Evolutionary conservation across 1,140 invertebrate species (phyloP), one percentile per base, ranked within the genome.

Genomic region (Meloidogyne floridensis): DNA sequence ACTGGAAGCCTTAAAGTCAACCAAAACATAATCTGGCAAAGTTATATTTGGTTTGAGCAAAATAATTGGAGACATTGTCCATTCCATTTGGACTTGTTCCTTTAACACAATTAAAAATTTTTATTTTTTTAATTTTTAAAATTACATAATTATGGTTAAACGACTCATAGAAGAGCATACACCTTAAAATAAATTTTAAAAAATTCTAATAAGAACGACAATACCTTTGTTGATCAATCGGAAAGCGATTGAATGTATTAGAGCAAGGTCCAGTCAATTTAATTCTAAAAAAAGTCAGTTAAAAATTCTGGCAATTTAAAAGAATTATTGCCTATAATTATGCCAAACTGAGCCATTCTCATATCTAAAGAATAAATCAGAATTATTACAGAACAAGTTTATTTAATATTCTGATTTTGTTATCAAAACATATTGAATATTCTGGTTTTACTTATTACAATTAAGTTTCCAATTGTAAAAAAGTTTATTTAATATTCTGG

Each of bases 91-190:
- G 5, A 88, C 87, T 83, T 90, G 77, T 15, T 84, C 87, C 77
- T 79, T 77, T 5, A 32, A 7, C 15, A 65, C 2, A 65, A n/a
- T 13, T 65, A n/a, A n/a, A 65, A 65, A 65, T n/a, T 4, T n/a
- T 65, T n/a, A 65, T 59, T 15, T 59, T 59, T 59, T 15, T 3
- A 65, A 65, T 6, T 47, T 47, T 13, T 65, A 65, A 59, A 32
- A 20, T 15, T 3, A 79, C 77, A 83, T 88, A 85, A 70, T 90
- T 89, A 77, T 89, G 85, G 47, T 85, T 89, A 72, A 90, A 89
- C 11, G 85, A 88, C 75, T 90, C 88, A 74, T 90, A 90, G 83
- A 87, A 87, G 11, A 90, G 82, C 86, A 88, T 88, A 72, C 88
- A 89, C n/a, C 77, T 79, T n/a, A 3, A 2, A 73, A 54, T 20